phyloP scores from a whole-genome alignment of 2,888 invertebrate genomes.

The Lithophane semibrunnea region DNA sequence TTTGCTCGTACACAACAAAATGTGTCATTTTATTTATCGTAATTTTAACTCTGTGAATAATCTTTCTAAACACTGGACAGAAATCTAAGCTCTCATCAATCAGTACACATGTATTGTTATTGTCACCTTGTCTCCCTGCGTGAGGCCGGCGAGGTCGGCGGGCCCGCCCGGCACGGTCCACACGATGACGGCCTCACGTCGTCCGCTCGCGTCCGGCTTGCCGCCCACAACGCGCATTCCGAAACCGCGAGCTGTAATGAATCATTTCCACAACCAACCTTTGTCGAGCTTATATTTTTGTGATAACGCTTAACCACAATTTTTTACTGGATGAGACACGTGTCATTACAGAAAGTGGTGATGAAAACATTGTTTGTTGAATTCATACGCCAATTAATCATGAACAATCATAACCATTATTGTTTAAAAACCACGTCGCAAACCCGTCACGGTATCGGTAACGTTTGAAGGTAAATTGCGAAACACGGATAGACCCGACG shows the following conservation, averaged over 20 bases:
- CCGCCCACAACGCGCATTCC: slow-evolving; percentile 99
- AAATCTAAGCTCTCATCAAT: slow-evolving; percentile 2
- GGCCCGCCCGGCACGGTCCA: slow-evolving; percentile 98
- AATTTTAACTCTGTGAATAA: not conserved
- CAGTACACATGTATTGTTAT: slow-evolving; percentile 71
- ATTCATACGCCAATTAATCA: slow-evolving; percentile 12
- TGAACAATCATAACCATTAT: not conserved
- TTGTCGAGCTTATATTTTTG: slow-evolving; percentile 51
- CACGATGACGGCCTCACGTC: slow-evolving; percentile 96
- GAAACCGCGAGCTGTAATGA: slow-evolving; percentile 94
- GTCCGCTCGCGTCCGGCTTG: slow-evolving; percentile 95
- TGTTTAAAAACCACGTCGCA: not conserved
- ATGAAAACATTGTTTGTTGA: slow-evolving; percentile 28
- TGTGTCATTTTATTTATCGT: not conserved
- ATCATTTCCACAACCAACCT: slow-evolving; percentile 66
- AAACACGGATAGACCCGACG: not conserved
- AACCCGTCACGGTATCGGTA: not conserved
- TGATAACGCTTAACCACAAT: slow-evolving; percentile 41
- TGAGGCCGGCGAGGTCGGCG: slow-evolving; percentile 96
- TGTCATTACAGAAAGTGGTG: slow-evolving; percentile 15
- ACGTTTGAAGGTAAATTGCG: slow-evolving; percentile 4
- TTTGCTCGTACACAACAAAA: slow-evolving; percentile 1
- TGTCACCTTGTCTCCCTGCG: slow-evolving; percentile 96
- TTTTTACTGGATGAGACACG: slow-evolving; percentile 31
- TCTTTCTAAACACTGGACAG: not conserved